Conservation (phyloP, 1,140 invertebrate species). For the Drosophila bocki region DNA sequence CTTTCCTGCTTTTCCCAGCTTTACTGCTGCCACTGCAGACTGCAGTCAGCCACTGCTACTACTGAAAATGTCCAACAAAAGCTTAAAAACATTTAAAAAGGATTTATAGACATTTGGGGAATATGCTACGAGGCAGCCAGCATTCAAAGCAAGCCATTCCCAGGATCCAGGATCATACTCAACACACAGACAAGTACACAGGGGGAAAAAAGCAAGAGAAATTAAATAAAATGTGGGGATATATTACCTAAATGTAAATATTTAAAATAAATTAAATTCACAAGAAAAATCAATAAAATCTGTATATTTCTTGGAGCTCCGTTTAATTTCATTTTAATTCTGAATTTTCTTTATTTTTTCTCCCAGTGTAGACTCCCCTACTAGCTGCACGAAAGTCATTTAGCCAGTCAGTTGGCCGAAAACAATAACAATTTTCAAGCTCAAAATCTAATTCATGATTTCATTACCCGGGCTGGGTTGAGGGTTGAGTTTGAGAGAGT, state of each 20-base stretch:
- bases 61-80: conserved; percentile 82
- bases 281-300: too few relatives aligned
- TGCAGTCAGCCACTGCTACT: conserved; percentile 40
- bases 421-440: conserved; percentile 82
- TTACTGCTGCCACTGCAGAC: conserved; percentile 37
- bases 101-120: conserved; percentile 84
- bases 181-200: conserved; percentile 18
- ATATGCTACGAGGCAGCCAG: conserved; percentile 67
- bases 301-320: too few relatives aligned
- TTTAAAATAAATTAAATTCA: too few relatives aligned
- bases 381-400: conserved; percentile 71
- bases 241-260: background rate
- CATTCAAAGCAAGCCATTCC: conserved; percentile 49
- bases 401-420: conserved; percentile 69
- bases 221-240: background rate
- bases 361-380: background rate
- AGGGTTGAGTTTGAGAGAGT: conserved; percentile 25
- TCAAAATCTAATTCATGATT: conserved; percentile 82
- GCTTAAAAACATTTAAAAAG: conserved; percentile 84
- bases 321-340: background rate
- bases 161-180: conserved; percentile 40
- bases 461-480: conserved; percentile 66
- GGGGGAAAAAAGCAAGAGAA: background rate
- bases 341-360: background rate
- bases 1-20: conserved; percentile 19